Evolutionary conservation across 2,797 vertebrate species (phyloP), one percentile per base, ranked within the genome.

Genomic region (Syngnathus rostellatus): DNA sequence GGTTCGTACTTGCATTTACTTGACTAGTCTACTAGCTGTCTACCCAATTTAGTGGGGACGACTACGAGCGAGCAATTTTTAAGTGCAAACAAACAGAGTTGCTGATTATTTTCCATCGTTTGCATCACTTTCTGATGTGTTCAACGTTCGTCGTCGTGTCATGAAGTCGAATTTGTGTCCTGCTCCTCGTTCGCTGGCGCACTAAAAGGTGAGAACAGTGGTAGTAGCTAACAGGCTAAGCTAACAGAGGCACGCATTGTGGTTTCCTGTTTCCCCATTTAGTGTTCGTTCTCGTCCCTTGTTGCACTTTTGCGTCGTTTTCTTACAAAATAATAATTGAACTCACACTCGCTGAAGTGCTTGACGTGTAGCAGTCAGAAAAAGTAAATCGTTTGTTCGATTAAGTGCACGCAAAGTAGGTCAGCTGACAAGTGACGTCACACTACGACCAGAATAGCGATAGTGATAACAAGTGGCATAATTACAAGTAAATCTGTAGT

Each of bases 221-320:
- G 12, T 31, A 37, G 6, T 17, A 65, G 83, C 78, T 83, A 82
- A 25, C 55, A 37, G 38, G 82, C 83, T 83, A 81, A 73, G 67
- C 78, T 83, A 83, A 46, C 72, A 41, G 43, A 68, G 74, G 72
- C 76, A 60, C 39, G 45, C 70, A 71, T 68, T 67, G 78, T 76
- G 54, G 81, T 81, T 81, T 85, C 76, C 75, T 37, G 78, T 84
- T 86, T 88, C 81, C 31, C 82, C 79, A 79, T 64, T 76, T 39
- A 12, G 9, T 9, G 14, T 55, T 45, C 17, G 6, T 43, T 61
- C 39, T 41, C 39, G n/a, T 9, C 25, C 53, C 21, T 54, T 10
- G 8, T 1, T 25, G 9, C 19, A 21, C 17, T 61, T 60, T 61
- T 21, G 11, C 19, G 25, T 43, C 19, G 11, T 59, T 59, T 59